These are phyloP conservation scores for Calephelis nemesis DNA, from an alignment of 1,140 invertebrate genomes.

Conservation along the genomic window DNA sequence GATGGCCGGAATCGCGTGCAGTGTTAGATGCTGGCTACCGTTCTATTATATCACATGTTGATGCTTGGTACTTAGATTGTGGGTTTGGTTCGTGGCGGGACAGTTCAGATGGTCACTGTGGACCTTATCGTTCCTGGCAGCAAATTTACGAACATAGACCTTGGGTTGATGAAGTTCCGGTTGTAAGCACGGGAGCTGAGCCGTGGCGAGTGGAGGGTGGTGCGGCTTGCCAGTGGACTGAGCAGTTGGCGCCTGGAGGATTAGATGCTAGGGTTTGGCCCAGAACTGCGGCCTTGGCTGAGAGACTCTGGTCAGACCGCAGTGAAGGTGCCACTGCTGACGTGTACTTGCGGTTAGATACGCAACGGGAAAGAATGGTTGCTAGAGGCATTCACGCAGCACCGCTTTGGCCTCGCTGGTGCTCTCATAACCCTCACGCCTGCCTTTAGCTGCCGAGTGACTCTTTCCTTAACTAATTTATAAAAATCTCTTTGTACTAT, in stretches of 20 bases:
- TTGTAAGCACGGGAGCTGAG: constrained; percentile 83
- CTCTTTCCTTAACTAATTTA: constrained; percentile 3
- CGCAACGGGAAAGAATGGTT: constrained; percentile 82
- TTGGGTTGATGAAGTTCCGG: constrained; percentile 79
- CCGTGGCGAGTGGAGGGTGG: constrained; percentile 87
- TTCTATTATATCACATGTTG: constrained; percentile 90
- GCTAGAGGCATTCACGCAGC: constrained; percentile 83
- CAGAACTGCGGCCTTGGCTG: constrained; percentile 84
- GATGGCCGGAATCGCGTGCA: constrained; percentile 87
- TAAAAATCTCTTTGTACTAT: neutral
- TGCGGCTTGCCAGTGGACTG: constrained; percentile 87
- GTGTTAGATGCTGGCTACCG: constrained; percentile 86
- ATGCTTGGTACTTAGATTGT: constrained; percentile 92
- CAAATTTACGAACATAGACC: constrained; percentile 90
- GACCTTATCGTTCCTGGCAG: constrained; percentile 90
- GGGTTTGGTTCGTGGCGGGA: constrained; percentile 90
- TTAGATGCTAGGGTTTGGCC: constrained; percentile 86
- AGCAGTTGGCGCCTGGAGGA: constrained; percentile 82
- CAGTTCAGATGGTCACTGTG: constrained; percentile 84
- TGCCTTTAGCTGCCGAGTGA: constrained; percentile 76
- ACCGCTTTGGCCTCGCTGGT: constrained; percentile 87
- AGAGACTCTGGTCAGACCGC: constrained; percentile 80
- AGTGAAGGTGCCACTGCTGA: constrained; percentile 63
- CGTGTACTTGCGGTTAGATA: constrained; percentile 84
- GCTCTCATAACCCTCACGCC: constrained; percentile 85